Percentiles rank a stretch among this genome's conserved stretches.
Conservation (phyloP, 1,140 invertebrate genomes). For the Temnothorax curvispinosus region DNA sequence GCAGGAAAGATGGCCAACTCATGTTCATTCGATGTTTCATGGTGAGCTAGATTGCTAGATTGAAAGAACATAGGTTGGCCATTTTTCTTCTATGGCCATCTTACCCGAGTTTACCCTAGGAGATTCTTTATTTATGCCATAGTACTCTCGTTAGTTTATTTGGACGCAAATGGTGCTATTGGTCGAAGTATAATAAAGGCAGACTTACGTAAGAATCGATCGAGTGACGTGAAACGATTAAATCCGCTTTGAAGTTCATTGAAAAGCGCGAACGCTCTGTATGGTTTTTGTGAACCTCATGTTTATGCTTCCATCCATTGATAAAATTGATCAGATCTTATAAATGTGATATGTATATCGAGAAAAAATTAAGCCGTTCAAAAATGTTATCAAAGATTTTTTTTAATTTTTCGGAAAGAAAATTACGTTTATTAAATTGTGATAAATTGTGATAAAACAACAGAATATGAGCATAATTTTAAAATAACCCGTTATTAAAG, state of each 20-base stretch:
- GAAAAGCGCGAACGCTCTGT: neutral
- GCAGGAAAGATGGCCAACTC: too few species aligned
- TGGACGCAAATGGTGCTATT: neutral
- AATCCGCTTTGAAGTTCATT: slow-evolving; percentile 22
- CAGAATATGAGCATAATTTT: neutral
- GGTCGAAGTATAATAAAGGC: neutral
- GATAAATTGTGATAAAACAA: neutral
- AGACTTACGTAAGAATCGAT: slow-evolving; percentile 26
- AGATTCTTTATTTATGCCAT: neutral
- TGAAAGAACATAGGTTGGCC: too few species aligned
- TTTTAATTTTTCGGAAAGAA: neutral
- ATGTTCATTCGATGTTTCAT: too few species aligned
- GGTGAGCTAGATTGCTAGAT: too few species aligned
- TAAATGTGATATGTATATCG: neutral
- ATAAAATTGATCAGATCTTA: neutral
- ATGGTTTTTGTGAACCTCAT: neutral
- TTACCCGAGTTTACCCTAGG: too few species aligned
- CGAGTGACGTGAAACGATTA: neutral
- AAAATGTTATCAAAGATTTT: neutral
- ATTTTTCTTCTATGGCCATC: too few species aligned
- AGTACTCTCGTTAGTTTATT: slow-evolving; percentile 1
- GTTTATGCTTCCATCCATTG: slow-evolving; percentile 3
- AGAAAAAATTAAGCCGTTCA: neutral
- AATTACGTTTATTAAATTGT: neutral
- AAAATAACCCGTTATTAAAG: neutral